These are phyloP conservation scores for Chydorus sphaericus DNA, from an alignment of 2,888 invertebrate species.

Conservation along the genomic window DNA sequence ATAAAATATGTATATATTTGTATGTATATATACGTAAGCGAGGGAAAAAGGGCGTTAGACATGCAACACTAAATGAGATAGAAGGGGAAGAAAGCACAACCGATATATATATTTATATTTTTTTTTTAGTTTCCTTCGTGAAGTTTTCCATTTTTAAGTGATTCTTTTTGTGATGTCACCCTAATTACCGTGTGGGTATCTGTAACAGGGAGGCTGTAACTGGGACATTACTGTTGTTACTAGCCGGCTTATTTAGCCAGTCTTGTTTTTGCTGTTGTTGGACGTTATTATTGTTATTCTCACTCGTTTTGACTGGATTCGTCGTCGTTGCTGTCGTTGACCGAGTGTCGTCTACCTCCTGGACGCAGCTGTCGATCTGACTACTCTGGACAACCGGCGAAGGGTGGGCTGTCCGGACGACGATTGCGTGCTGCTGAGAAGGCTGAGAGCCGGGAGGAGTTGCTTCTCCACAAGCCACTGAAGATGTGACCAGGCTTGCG, in stretches of 20 bases:
- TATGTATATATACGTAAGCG: too few relatives aligned
- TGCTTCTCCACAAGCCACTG: constrained; percentile 12
- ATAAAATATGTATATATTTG: too few relatives aligned
- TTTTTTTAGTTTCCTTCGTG: too few relatives aligned
- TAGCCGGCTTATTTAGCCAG: too few relatives aligned
- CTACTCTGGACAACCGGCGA: constrained; percentile 14
- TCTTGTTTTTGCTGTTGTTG: neutral
- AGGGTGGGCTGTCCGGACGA: constrained; percentile 4
- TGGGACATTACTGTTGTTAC: too few relatives aligned
- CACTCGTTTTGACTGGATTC: neutral
- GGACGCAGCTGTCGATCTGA: constrained; percentile 12
- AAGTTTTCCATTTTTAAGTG: too few relatives aligned
- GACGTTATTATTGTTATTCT: neutral
- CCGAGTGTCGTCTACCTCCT: constrained; percentile 3
- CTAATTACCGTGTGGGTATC: too few relatives aligned
- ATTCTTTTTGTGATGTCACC: too few relatives aligned
- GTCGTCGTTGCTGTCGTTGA: too few relatives aligned
- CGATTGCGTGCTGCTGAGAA: neutral
- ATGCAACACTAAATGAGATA: neutral
- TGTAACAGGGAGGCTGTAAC: too few relatives aligned
- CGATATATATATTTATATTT: neutral
- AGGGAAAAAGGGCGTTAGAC: too few relatives aligned
- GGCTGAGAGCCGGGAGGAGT: neutral
- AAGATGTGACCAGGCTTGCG: constrained; percentile 5
- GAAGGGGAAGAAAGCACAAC: neutral